Base-by-base conservation (phyloP, 2,797 vertebrate genomes). In the Sebastes flavidus region DNA sequence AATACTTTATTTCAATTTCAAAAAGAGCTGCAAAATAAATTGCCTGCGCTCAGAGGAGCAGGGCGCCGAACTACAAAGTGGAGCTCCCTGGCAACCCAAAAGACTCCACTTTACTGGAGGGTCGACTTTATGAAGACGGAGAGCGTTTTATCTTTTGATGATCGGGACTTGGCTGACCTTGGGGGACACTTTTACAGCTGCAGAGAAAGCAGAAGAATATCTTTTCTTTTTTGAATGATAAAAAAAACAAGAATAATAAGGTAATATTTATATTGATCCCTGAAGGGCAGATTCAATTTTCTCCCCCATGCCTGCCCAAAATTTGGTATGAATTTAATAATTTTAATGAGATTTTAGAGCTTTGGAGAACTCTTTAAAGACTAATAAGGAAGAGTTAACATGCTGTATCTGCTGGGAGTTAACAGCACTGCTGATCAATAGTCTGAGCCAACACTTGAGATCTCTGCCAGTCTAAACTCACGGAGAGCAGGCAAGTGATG, bases 1-100 rank as follows among this genome's bases (percentile, higher is more conserved):
- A 93, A 84, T 83, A 90, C 61, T 75, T 88, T 72, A 94, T 91
- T 92, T 94, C 75, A 89, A 89, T 91, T 92, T 94, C 82, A 92
- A 92, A 94, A 83, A 86, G 86, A 84, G 72, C 75, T 68, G 83
- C 62, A 77, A 90, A 82, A 89, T 90, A 92, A 89, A 89, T 88
- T 87, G 87, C 73, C 78, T 75, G 42, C 2, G 12, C 62, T 24
- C 79, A 90, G 67, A 77, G 73, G 34, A 85, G 67, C 80, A 58
- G 74, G 67, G 42, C 20, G 20, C 71, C 34, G 20, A 89, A 85
- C 79, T 89, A 88, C 87, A 92, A 91, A 93, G 87, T 60, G 13
- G 10, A 83, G 88, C 87, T 91, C 82, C 88, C 84, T 86, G 88
- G 90, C 88, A 93, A 89, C 85, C 46, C 70, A 63, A 71, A 83